Base-by-base conservation (phyloP, 2,113 vertebrate genomes). In the Thamnaconus septentrionalis region DNA sequence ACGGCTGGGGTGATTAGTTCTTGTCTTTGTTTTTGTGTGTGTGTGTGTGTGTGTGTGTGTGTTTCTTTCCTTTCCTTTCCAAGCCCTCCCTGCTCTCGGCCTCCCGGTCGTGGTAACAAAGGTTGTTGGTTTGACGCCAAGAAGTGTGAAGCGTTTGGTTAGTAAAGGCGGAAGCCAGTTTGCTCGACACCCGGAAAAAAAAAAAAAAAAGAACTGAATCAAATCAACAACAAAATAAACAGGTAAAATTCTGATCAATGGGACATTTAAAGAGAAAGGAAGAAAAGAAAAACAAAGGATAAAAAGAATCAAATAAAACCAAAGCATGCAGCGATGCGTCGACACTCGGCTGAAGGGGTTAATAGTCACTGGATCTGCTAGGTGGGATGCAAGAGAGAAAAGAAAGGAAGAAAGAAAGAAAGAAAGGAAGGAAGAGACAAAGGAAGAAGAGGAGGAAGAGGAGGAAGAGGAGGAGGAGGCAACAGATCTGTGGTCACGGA, bases 381-480 rank as follows among this genome's bases (percentile, higher is more conserved):
- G 18, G 92, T 95, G 93, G 92, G 91, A 97, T 98, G 96, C 91
- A 96, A 97, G 94, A 95, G 91, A 93, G 93, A 95, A 93, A 87
- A 61, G 78, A 87, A 83, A 62, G 60, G 88, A 90, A 84, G 69
- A 59, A 8, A 81, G 92, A 92, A 92, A 91, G 73, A 91, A 91
- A 89, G 66, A 84, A 66, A 94, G 94, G 94, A 95, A 75, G 18
- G 18, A 31, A 31, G 18, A 70, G 61, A 8, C 81, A 92, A 92
- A 92, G 91, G 75, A 91, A 91, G 89, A 67, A 84, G 18, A 31
- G 18, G 18, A 31, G 18, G 18, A 31, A 31, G 18, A 31, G 18
- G 18, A 31, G 18, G 18, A 31, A 31, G 18, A 31, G 18, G 18
- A 31, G 94, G 96, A 94, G 94, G 94, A 95, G 73, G 95, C 95